Percentiles rank a stretch among this genome's conserved stretches.
Evolutionary conservation across 2,113 vertebrate genomes (phyloP).

Genomic region (Cyprinodon tularosa): DNA sequence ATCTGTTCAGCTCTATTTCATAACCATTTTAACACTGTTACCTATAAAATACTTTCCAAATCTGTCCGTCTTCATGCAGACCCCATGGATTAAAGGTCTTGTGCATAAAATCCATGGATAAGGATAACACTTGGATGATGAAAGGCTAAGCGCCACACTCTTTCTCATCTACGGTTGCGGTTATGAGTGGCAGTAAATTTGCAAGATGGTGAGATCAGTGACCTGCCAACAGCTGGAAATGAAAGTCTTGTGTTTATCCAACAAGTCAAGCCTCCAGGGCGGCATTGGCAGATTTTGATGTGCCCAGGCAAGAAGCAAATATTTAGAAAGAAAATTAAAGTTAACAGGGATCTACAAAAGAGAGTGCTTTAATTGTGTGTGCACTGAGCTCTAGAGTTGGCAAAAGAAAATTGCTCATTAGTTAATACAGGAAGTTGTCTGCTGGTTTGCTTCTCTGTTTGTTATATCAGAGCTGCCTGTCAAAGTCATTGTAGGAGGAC

Average conservation of each 20-base stretch:
- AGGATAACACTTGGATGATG: slow-evolving; percentile 9
- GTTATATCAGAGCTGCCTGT: slow-evolving; percentile 29
- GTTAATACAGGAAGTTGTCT: slow-evolving; percentile 1
- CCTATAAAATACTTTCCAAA: slow-evolving; percentile 26
- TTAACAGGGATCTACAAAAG: slow-evolving; percentile 27
- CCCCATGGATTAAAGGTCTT: slow-evolving; percentile 33
- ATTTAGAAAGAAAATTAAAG: slow-evolving; percentile 61
- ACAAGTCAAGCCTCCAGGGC: slow-evolving; percentile 36
- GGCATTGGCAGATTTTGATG: slow-evolving; percentile 24
- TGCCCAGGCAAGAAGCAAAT: slow-evolving; percentile 19
- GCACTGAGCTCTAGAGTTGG: not conserved
- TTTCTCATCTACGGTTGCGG: slow-evolving; percentile 39
- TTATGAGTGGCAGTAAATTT: slow-evolving; percentile 60
- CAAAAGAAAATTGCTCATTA: not conserved
- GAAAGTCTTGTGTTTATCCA: slow-evolving; percentile 54
- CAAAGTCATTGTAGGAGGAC: slow-evolving; percentile 1
- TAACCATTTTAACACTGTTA: slow-evolving; percentile 10
- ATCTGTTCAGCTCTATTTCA: slow-evolving; percentile 26
- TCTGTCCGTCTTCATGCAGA: slow-evolving; percentile 14
- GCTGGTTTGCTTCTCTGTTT: slow-evolving; percentile 2
- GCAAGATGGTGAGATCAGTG: slow-evolving; percentile 54
- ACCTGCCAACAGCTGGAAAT: slow-evolving; percentile 57
- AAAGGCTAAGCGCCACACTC: not conserved
- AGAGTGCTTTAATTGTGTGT: slow-evolving; percentile 9
- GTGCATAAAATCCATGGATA: slow-evolving; percentile 40